These are phyloP conservation scores for Sphenodon punctatus DNA, from an alignment of 2,797 vertebrate species.

Conservation along the genomic window DNA sequence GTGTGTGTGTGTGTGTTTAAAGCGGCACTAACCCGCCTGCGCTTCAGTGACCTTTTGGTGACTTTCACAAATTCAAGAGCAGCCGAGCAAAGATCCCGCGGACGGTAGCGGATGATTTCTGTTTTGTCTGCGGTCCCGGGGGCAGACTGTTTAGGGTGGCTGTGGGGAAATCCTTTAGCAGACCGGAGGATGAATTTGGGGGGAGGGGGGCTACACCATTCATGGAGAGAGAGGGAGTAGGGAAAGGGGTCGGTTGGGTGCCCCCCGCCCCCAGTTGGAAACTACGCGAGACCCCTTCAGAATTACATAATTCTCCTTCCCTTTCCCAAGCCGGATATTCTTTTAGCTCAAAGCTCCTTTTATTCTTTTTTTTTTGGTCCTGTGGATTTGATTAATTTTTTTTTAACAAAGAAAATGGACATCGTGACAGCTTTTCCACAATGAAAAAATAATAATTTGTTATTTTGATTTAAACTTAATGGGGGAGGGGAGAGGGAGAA, in stretches of 20 bases:
- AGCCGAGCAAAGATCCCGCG: slow-evolving; percentile 29
- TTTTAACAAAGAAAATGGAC: not conserved
- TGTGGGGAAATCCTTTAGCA: not conserved
- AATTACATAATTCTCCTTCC: rapidly evolving
- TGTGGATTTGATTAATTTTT: not conserved
- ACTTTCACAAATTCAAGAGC: slow-evolving; percentile 61
- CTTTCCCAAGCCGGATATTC: not conserved
- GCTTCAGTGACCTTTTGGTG: slow-evolving; percentile 68
- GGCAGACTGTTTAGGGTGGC: not conserved
- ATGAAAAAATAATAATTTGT: not conserved
- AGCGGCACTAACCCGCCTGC: slow-evolving; percentile 75
- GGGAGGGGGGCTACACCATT: too few species aligned
- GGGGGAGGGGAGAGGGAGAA: not conserved
- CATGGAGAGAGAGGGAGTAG: too few species aligned
- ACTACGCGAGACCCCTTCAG: not conserved
- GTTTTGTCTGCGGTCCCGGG: not conserved
- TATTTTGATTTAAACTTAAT: not conserved
- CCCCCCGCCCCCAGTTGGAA: not conserved
- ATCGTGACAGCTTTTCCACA: not conserved
- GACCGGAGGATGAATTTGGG: not conserved
- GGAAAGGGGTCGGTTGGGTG: too few species aligned
- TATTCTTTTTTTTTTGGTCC: not conserved
- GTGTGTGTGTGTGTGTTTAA: slow-evolving; percentile 54
- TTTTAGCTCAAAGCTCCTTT: not conserved
- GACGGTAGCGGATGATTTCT: not conserved